Base-by-base conservation (phyloP, 2,797 vertebrate species). In the Champsocephalus esox region DNA sequence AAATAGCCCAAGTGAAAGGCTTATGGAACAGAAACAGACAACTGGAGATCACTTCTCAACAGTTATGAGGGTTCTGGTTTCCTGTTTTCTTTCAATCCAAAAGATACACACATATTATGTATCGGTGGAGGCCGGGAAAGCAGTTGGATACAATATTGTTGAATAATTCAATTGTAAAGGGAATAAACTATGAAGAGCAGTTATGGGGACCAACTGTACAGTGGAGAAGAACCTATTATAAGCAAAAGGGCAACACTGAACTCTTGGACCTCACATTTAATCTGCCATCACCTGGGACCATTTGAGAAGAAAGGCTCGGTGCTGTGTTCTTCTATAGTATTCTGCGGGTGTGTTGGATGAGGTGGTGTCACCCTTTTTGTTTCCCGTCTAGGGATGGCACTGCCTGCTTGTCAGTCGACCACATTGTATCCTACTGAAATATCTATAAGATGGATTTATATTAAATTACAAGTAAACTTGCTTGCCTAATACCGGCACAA, bases 121-220 rank as follows among this genome's bases (percentile, higher is more conserved):
- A 76, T 62, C 76, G 21, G 17, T 38, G 69, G 21, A 54, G 21
- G 4, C 28, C 24, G 3, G 38, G 63, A 67, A 81, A 58, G 73
- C 49, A 28, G 70, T 12, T 59, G 63, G 64, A 65, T 80, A 80
- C 68, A 84, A 75, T 78, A 69, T 9, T 76, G 64, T 44, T 87
- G 55, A 88, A 88, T 82, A 86, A 87, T 79, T 81, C 17, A 90
- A 76, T 10, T 59, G 56, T n/a, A 43, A 68, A 59, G 62, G 28
- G 32, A 75, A 82, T 85, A 21, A 75, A 67, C 60, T 69, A 79
- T 68, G 70, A 80, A 70, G 83, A 82, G 76, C 65, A 70, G 71
- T 50, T 45, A 32, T 51, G 21, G 49, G 50, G n/a, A 60, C 61
- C 44, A 44, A 64, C 66, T 54, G 34, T 70, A 46, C 16, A 56